Evolutionary conservation across 2,888 invertebrate genomes (phyloP).

Genomic region (Lissonota sp.): DNA sequence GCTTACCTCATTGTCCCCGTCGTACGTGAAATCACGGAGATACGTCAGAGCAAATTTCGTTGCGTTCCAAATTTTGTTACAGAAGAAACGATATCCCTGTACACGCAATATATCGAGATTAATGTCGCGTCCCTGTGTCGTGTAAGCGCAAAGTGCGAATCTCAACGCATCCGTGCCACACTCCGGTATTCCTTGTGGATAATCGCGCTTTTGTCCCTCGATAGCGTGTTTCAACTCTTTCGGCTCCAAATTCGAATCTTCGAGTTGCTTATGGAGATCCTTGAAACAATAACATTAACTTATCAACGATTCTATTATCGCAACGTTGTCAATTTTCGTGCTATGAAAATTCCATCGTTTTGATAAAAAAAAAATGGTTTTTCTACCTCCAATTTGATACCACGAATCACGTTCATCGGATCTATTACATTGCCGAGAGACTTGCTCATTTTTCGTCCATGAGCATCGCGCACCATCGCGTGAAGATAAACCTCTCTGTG

Average conservation of each 20-base stretch:
- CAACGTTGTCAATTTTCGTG: background rate
- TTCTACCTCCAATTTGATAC: conserved; percentile 90
- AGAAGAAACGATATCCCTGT: conserved; percentile 97
- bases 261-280: conserved; percentile 90
- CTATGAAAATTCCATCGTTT: background rate
- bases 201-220: conserved; percentile 85
- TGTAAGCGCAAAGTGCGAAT: conserved; percentile 95
- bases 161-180: conserved; percentile 98
- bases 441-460: conserved; percentile 99
- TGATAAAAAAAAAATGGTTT: background rate
- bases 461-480: conserved; percentile 98
- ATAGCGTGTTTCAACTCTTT: conserved; percentile 87
- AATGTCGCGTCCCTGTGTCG: conserved; percentile 96
- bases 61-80: conserved; percentile 99
- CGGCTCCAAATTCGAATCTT: conserved; percentile 93
- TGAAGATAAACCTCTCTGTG: conserved; percentile 95
- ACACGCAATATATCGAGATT: conserved; percentile 98
- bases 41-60: conserved; percentile 95
- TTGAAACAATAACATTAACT: conserved; percentile 44
- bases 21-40: conserved; percentile 86
- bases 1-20: conserved; percentile 79
- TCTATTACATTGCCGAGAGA: conserved; percentile 99
- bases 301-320: background rate
- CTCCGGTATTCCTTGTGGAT: conserved; percentile 96
- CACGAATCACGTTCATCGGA: conserved; percentile 97